phyloP scores from a whole-genome alignment of 2,113 vertebrate species.

The Propithecus coquereli region DNA sequence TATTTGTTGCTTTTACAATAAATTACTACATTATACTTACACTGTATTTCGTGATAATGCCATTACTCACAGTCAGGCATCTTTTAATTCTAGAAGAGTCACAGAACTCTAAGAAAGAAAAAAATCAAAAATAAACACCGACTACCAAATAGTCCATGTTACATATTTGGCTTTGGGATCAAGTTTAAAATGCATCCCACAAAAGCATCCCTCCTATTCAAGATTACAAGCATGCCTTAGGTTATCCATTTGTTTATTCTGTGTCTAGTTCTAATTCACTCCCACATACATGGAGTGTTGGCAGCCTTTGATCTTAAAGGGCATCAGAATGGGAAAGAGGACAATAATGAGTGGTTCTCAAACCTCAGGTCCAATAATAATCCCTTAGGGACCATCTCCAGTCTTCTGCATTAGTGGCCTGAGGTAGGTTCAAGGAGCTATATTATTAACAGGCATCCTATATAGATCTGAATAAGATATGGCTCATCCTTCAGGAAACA shows the following conservation, averaged over 20 bases:
- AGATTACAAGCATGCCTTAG: not conserved
- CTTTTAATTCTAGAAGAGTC: not conserved
- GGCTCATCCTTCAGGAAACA: not conserved
- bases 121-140: conserved; percentile 14
- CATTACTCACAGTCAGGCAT: not conserved
- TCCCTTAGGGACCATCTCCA: not conserved
- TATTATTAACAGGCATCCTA: not conserved
- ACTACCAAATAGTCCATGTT: not conserved
- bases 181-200: not conserved
- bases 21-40: not conserved
- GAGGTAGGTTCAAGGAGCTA: not conserved
- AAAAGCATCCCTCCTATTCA: not conserved
- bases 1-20: conserved; percentile 15
- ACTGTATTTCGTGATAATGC: not conserved
- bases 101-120: not conserved
- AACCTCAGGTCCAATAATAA: not conserved
- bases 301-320: not conserved
- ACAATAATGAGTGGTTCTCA: not conserved
- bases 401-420: not conserved
- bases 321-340: not conserved
- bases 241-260: not conserved
- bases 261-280: not conserved
- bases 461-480: not conserved
- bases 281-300: not conserved
- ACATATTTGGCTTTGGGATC: not conserved